Evolutionary conservation across 2,113 vertebrate species (phyloP).

Genomic region (Varanus komodoensis): DNA sequence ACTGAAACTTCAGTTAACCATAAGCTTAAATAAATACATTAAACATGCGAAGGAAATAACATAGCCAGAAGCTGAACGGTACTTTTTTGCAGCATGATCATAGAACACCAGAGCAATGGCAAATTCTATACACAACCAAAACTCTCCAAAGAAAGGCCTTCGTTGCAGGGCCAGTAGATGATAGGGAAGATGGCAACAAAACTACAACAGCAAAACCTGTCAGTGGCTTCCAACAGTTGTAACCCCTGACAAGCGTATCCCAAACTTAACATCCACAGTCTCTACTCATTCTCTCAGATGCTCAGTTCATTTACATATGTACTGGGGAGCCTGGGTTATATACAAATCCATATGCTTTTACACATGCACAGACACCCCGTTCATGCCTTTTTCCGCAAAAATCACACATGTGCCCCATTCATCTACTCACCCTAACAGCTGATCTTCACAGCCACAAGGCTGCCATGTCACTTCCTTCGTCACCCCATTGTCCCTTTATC

Average conservation of each 20-base stretch:
- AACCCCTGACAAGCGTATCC: neutral
- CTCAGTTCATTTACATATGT: neutral
- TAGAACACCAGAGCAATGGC: neutral
- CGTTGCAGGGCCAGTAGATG: too few species aligned
- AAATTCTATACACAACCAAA: neutral
- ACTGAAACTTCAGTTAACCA: neutral
- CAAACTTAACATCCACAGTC: neutral
- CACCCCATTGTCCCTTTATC: neutral
- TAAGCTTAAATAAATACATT: neutral
- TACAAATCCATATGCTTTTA: neutral
- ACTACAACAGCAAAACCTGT: too few species aligned
- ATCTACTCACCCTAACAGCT: neutral
- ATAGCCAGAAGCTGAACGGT: neutral
- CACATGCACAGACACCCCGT: too few species aligned
- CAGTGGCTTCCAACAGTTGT: neutral
- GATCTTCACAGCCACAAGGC: neutral
- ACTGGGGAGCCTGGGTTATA: neutral
- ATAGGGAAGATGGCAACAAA: neutral
- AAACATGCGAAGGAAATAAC: neutral
- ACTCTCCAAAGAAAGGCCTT: too few species aligned
- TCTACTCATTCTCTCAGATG: neutral
- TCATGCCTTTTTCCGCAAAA: neutral
- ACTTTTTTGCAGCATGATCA: neutral
- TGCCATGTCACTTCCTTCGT: neutral
- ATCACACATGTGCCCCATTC: neutral